phyloP scores from a whole-genome alignment of 2,797 vertebrate species.

The Phrynocephalus guinanensis region DNA sequence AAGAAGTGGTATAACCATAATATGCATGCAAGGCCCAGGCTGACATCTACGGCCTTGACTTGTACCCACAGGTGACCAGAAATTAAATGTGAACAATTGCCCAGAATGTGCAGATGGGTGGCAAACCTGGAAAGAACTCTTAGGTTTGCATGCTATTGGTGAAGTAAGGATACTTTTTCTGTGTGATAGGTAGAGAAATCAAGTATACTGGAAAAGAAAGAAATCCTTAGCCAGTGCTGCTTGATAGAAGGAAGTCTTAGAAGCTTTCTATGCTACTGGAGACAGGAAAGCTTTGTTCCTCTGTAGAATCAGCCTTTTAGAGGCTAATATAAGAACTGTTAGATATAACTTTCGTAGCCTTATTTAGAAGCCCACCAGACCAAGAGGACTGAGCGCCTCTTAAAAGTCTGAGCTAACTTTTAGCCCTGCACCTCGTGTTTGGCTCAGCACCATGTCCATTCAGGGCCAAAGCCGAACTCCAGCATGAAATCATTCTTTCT shows the following conservation, averaged over 20 bases:
- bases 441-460: not conserved
- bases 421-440: not conserved
- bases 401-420: not conserved
- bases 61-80: not conserved
- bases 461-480: not conserved
- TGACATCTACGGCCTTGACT: not conserved
- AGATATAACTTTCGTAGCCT: not conserved
- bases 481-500: constrained; percentile 18
- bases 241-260: not conserved
- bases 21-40: too few relatives aligned
- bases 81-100: not conserved
- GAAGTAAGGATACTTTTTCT: not conserved
- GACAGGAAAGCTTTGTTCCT: not conserved
- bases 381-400: not conserved
- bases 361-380: constrained; percentile 1
- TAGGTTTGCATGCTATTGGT: not conserved
- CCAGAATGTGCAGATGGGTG: not conserved
- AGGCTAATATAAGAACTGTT: not conserved
- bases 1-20: too few relatives aligned
- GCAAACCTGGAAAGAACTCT: not conserved
- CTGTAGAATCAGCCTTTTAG: too few relatives aligned
- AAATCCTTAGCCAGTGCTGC: not conserved
- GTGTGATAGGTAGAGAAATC: not conserved
- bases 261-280: not conserved
- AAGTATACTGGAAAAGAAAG: too few relatives aligned